Base-by-base conservation (phyloP, 2,888 invertebrate genomes). In the Caradrina kadenii region DNA sequence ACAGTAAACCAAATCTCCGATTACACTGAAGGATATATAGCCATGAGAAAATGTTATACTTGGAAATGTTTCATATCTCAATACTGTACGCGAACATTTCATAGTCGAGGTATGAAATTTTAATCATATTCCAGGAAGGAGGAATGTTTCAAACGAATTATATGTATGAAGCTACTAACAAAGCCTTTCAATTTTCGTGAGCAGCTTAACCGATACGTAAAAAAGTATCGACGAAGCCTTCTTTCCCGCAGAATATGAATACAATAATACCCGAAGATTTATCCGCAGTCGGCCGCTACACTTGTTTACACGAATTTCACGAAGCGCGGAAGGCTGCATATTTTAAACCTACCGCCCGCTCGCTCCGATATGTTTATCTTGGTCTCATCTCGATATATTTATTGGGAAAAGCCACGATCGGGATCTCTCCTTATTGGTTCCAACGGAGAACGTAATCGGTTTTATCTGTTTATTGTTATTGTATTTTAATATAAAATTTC, bases 341-440 rank as follows among this genome's bases (percentile, higher is more conserved):
- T 94, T 94, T 95, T 93, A 94, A 94, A 93, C 89, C 90, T 87
- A 90, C 90, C 87, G 86, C 84, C 85, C 90, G 89, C 86, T 89
- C 89, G 88, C 85, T 89, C 82, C 91, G 91, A 92, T 93, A 91
- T 94, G 91, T 94, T 95, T 94, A 93, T 93, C 92, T 93, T 93
- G 89, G 91, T 91, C 91, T 94, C 93, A 93, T 94, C 91, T 92
- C 92, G 92, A 94, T 93, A 92, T 93, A 93, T 94, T 94, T 94
- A 93, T 93, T 92, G 92, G 90, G 88, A 91, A 89, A 92, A 90
- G 90, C 92, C 90, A 88, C 91, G 90, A 90, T 89, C 90, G 87
- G 86, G 87, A 89, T 90, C 89, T 89, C 88, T 90, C 87, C 90
- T 90, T 94, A 93, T 94, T 92, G 92, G 89, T 92, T 92, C 85